Percentiles rank a stretch among this genome's conserved stretches.
These are phyloP conservation scores for Hesperophylax magnus DNA, from an alignment of 1,140 invertebrate species.

Conservation along the genomic window DNA sequence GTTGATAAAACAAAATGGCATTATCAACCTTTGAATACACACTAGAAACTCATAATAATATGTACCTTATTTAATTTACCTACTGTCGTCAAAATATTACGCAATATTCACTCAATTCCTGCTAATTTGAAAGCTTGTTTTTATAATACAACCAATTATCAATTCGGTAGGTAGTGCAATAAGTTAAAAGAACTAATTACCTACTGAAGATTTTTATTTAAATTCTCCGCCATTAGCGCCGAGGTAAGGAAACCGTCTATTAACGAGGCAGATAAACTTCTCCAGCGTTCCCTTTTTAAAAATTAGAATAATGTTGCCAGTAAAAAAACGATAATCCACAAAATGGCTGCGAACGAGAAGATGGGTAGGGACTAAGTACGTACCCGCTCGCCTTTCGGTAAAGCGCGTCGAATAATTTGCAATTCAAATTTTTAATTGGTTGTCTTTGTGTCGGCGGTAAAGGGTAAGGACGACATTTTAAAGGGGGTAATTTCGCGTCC, in stretches of 20 bases:
- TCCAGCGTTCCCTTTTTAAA: neutral
- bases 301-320: conserved; percentile 38
- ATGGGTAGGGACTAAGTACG: neutral
- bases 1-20: too few species aligned
- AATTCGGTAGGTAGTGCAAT: too few species aligned
- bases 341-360: conserved; percentile 30
- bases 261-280: neutral
- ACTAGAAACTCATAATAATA: too few species aligned
- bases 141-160: too few species aligned
- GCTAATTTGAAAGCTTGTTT: too few species aligned
- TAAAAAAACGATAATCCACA: conserved; percentile 36
- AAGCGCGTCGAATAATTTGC: conserved; percentile 31
- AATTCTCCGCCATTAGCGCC: neutral
- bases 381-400: conserved; percentile 8
- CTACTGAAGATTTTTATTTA: neutral
- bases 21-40: too few species aligned
- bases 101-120: too few species aligned
- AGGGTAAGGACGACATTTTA: conserved; percentile 22
- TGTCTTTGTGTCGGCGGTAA: conserved; percentile 19
- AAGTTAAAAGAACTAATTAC: too few species aligned
- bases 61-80: too few species aligned
- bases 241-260: conserved; percentile 1
- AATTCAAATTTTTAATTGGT: conserved; percentile 39
- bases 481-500: conserved; percentile 6
- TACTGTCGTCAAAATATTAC: too few species aligned